phyloP scores from a whole-genome alignment of 2,888 invertebrate genomes.

The Panopea generosa region DNA sequence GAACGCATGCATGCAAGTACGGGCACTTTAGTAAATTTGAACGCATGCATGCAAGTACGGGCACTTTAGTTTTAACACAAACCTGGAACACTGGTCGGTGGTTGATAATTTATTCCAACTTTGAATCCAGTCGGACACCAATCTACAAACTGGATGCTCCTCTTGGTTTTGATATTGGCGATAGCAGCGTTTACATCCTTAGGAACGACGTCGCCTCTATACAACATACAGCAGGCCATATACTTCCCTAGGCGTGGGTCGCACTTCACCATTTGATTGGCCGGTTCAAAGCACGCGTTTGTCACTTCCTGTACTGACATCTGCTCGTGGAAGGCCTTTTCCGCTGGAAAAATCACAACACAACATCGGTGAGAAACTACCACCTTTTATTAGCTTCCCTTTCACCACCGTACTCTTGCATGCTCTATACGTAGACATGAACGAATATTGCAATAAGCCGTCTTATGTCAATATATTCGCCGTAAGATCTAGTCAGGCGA shows the following conservation, averaged over 20 bases:
- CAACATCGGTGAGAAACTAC: not conserved
- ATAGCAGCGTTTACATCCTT: constrained; percentile 83
- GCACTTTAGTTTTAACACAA: too few species aligned
- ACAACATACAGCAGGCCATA: constrained; percentile 86
- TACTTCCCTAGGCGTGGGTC: constrained; percentile 85
- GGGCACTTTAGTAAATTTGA: too few species aligned
- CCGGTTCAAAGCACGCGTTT: constrained; percentile 82
- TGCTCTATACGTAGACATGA: too few species aligned
- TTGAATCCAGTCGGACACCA: constrained; percentile 89
- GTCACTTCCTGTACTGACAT: constrained; percentile 81
- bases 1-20: too few species aligned
- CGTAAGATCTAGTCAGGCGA: too few species aligned
- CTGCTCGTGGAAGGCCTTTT: constrained; percentile 97
- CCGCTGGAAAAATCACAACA: constrained; percentile 87
- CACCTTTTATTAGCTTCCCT: too few species aligned
- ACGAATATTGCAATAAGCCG: too few species aligned
- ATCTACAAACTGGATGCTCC: constrained; percentile 89
- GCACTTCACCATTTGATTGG: constrained; percentile 84
- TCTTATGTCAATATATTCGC: too few species aligned
- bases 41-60: too few species aligned
- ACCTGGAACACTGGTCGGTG: constrained; percentile 70
- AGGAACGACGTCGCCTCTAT: constrained; percentile 84
- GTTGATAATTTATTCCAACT: constrained; percentile 87
- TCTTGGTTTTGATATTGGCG: constrained; percentile 95
- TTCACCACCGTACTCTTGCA: too few species aligned